Evolutionary conservation across 2,888 invertebrate species (phyloP), one percentile per base, ranked within the genome.

Genomic region (Phoenoteleia sp.): DNA sequence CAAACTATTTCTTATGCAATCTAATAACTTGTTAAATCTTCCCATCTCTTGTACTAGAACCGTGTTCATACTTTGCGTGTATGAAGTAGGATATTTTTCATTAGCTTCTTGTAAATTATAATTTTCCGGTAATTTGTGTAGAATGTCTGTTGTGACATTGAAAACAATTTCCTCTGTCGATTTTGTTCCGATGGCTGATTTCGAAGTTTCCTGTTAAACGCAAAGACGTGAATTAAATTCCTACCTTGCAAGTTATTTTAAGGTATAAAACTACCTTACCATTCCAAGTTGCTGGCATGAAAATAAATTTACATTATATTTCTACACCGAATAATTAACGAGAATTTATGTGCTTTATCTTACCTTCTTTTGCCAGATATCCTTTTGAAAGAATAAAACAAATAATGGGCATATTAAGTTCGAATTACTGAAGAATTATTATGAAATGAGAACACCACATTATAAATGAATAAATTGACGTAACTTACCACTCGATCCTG

Each of bases 1-100:
- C 11, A 98, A 94, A 92, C 97, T 98, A 23, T 93, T 94, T 72
- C 97, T 94, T 54, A 99, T 97, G n/a, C 96, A 95, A 5, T 91
- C 92, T n/a, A 97, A 95, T 6, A 99, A 94, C 62, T 95, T 95
- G 84, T 97, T 97, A 90, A 97, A 98, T 62, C 98, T 94, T 6
- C 96, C 96, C 94, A 98, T 97, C 94, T 98, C 98, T 93, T 98
- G 98, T 3, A 98, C 97, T 67, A 99, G 95, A 0, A 99, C 98
- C 0, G 98, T 98, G 91, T 99, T 98, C 98, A 99, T 98, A 89
- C 98, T 98, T 95, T 98, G 98, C 93, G 96, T 94, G 94, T 98
- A 95, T 87, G 95, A 92, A 76, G 97, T 96, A 74, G 98, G 96
- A 95, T 96, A 96, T 94, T 96, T 95, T 92, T 95, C 93, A 91